phyloP scores from a whole-genome alignment of 2,113 vertebrate species.

The Platysteira castanea region DNA sequence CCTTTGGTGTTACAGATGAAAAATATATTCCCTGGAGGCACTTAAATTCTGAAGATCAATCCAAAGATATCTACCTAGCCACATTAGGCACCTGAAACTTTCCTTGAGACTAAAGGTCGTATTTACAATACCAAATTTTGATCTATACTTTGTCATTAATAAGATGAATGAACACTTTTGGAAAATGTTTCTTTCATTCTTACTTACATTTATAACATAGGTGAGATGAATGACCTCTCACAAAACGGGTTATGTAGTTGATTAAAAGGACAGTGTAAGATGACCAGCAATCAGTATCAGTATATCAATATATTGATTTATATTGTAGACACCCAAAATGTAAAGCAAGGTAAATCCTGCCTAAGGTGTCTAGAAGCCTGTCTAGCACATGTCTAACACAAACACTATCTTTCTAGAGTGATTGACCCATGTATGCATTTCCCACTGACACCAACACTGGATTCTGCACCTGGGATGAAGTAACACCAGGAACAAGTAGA shows the following conservation, averaged over 20 bases:
- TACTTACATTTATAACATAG: not conserved
- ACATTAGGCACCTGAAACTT: not conserved
- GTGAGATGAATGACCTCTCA: not conserved
- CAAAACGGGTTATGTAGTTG: not conserved
- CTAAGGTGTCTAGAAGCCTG: not conserved
- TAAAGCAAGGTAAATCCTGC: not conserved
- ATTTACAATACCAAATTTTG: not conserved
- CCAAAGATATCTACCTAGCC: not conserved
- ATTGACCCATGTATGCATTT: not conserved
- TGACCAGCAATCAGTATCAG: not conserved
- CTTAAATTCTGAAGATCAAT: not conserved
- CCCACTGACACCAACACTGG: not conserved
- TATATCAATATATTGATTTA: not conserved
- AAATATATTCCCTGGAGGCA: not conserved
- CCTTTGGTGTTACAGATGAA: not conserved
- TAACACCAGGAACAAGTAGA: not conserved
- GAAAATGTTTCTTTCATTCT: not conserved
- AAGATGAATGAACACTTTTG: not conserved
- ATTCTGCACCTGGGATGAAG: not conserved
- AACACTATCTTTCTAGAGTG: not conserved
- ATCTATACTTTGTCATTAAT: not conserved
- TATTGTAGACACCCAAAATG: not conserved
- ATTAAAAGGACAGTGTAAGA: not conserved
- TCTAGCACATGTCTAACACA: not conserved
- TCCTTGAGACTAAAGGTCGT: not conserved